Base-by-base conservation (phyloP, 1,140 invertebrate species). In the Tyrophagus putrescentiae region DNA sequence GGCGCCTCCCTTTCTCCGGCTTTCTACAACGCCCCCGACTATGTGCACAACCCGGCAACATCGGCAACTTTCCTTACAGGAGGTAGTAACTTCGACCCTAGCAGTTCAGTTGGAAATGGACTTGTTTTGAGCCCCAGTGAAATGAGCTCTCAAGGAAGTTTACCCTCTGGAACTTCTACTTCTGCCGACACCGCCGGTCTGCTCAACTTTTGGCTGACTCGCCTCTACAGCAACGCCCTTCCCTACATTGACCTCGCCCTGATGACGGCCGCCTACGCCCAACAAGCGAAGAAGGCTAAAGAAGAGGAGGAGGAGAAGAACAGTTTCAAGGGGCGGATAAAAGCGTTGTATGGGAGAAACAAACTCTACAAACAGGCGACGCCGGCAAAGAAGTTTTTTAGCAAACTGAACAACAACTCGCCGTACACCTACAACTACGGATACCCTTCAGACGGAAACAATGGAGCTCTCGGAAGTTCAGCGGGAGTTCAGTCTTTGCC, bases 41-140 rank as follows among this genome's bases (percentile, higher is more conserved):
- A 48, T 48, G 45, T 48, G 7, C 45, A 48, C 45, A 48, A 48
- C 31, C 45, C 45, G 9, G 45, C 45, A 29, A 48, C 45, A n/a
- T n/a, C n/a, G n/a, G n/a, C n/a, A n/a, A n/a, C n/a, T n/a, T n/a
- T n/a, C n/a, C n/a, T n/a, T n/a, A n/a, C n/a, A n/a, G n/a, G n/a
- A n/a, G n/a, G n/a, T n/a, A n/a, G n/a, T n/a, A n/a, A n/a, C n/a
- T n/a, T n/a, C n/a, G n/a, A n/a, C n/a, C n/a, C n/a, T n/a, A n/a
- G n/a, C n/a, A n/a, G n/a, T n/a, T n/a, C n/a, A n/a, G n/a, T n/a
- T n/a, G n/a, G n/a, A n/a, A n/a, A n/a, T n/a, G n/a, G n/a, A n/a
- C n/a, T n/a, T n/a, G n/a, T n/a, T n/a, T n/a, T n/a, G n/a, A n/a
- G n/a, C n/a, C n/a, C n/a, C n/a, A n/a, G n/a, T n/a, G n/a, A n/a